These are phyloP conservation scores for Hippoglossus hippoglossus DNA, from an alignment of 2,797 vertebrate species.

Conservation along the genomic window DNA sequence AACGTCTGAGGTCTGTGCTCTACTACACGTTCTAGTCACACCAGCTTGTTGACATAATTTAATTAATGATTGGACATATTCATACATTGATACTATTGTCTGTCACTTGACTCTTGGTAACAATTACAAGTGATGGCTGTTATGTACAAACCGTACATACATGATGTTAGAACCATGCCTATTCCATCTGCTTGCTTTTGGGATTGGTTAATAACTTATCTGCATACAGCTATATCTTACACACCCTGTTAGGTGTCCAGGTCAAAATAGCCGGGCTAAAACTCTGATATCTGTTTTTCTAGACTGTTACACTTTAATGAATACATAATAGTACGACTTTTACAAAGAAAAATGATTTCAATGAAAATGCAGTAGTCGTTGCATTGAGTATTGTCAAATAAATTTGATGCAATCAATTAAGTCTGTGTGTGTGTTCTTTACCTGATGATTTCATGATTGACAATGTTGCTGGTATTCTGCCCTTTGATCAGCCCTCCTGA, in stretches of 20 bases:
- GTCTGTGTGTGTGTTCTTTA: background rate
- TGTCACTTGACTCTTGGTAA: background rate
- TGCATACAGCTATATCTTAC: background rate
- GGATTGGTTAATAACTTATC: background rate
- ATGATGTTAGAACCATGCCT: background rate
- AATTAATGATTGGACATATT: background rate
- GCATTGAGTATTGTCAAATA: slow-evolving; percentile 44
- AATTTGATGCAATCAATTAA: slow-evolving; percentile 29
- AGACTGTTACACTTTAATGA: slow-evolving; percentile 24
- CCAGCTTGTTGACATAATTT: slow-evolving; percentile 5
- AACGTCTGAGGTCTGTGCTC: background rate
- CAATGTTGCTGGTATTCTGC: background rate
- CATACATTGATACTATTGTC: background rate
- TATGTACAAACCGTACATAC: background rate
- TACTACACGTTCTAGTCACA: background rate
- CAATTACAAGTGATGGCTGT: background rate
- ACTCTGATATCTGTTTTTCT: slow-evolving; percentile 1
- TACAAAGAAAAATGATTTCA: background rate
- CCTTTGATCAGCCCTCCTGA: no score
- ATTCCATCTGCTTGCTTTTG: background rate
- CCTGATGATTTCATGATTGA: background rate
- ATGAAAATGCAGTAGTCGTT: background rate
- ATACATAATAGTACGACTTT: background rate
- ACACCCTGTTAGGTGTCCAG: background rate
- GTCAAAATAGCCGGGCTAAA: background rate